Percentiles rank a stretch among this genome's conserved stretches.
Conservation (phyloP, 2,797 vertebrate species). For the Pteronotus mesoamericanus region DNA sequence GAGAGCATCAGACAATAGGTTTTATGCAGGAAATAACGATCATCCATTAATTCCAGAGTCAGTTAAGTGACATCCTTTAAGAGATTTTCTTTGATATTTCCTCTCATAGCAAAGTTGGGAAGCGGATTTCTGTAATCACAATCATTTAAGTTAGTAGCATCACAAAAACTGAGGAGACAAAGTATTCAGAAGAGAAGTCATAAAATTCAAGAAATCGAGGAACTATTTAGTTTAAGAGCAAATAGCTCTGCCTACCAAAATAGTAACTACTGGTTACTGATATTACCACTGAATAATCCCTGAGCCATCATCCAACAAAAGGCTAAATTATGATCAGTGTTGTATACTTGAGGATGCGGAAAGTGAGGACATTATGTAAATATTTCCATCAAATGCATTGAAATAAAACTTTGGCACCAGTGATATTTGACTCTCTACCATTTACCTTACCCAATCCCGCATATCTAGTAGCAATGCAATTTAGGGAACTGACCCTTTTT, state of each 20-base stretch:
- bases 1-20: not conserved
- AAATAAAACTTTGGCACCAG: not conserved
- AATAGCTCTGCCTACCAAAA: not conserved
- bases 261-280: not conserved
- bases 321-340: not conserved
- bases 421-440: not conserved
- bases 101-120: not conserved
- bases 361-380: not conserved
- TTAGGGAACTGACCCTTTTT: not conserved
- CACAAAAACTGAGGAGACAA: not conserved
- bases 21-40: not conserved
- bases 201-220: not conserved
- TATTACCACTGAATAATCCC: not conserved
- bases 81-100: not conserved
- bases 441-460: not conserved
- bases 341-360: not conserved
- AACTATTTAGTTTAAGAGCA: not conserved
- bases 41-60: not conserved
- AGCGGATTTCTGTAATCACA: not conserved
- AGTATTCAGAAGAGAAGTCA: not conserved
- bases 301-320: not conserved
- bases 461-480: not conserved
- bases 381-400: not conserved
- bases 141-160: not conserved
- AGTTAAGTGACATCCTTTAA: not conserved